Percentiles rank a stretch among this genome's conserved stretches.
Evolutionary conservation across 2,113 vertebrate species (phyloP).

Genomic region (Nyctereutes procyonoides): DNA sequence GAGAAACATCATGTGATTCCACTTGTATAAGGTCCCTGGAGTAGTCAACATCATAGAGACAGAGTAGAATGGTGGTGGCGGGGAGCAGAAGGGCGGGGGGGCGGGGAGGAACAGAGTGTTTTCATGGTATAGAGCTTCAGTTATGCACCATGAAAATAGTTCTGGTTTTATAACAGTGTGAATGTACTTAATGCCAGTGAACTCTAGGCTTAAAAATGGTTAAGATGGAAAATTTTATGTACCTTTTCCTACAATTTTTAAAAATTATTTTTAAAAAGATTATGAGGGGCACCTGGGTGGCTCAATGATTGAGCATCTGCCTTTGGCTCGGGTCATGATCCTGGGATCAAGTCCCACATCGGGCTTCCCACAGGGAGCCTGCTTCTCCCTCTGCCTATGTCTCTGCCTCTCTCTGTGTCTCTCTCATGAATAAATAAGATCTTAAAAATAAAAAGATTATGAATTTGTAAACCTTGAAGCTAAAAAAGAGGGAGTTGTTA

Average conservation of each 20-base stretch:
- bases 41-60: background rate
- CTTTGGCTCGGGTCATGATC: no score
- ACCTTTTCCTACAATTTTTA: background rate
- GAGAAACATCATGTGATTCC: background rate
- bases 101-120: background rate
- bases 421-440: no score
- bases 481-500: background rate
- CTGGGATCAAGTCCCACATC: no score
- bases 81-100: background rate
- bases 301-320: no score
- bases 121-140: background rate
- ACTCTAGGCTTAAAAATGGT: background rate
- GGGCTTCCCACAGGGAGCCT: no score
- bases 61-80: background rate
- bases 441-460: background rate
- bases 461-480: background rate
- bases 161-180: background rate
- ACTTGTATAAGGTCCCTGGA: background rate
- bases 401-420: no score
- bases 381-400: no score
- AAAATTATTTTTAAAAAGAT: background rate
- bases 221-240: background rate
- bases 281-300: background rate
- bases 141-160: background rate
- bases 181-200: background rate